Evolutionary conservation across 1,140 invertebrate species (phyloP), one percentile per base, ranked within the genome.

Genomic region (Magallana angulata): DNA sequence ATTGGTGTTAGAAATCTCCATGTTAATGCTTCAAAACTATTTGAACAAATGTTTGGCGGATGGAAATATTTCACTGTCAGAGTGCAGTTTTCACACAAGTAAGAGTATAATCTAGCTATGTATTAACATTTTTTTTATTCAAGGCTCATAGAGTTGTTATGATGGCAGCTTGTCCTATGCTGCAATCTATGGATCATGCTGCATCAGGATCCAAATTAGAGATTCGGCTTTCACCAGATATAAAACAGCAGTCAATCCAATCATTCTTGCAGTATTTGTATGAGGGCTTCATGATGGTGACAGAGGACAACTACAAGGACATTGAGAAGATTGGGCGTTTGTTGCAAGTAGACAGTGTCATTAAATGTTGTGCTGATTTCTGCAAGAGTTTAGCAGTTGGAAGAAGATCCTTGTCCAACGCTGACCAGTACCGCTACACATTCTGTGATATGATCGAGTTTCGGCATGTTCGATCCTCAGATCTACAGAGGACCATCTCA

Each of bases 181-280:
- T 89, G 12, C 88, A 89, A 82, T 89, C 81, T 0, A 89, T 86
- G 85, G 85, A 89, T 8, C 80, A 71, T 80, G 85, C 85, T 5
- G 36, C 82, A 58, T 57, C 48, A 56, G 88, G 88, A n/a, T 83
- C 85, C 57, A 60, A 84, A 9, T 82, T 89, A 56, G 88, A 89
- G 36, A 82, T 89, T 64, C 57, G 71, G 18, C 64, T 89, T 8
- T 64, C 85, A 48, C 24, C 85, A 16, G 88, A 89, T 24, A 89
- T 89, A 16, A 84, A 80, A 58, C 60, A 84, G 18, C 64, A 84
- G 6, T 83, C 88, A 12, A 80, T 89, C 6, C 84, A 84, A 9
- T 84, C 82, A 36, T 89, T 89, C 82, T 82, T 89, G 24, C 88
- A 89, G 81, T 89, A 89, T 85, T 64, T 89, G 59, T 89, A 89